These are phyloP conservation scores for Macropus fuliginosus DNA, from an alignment of 2,797 vertebrate species.

Conservation along the genomic window DNA sequence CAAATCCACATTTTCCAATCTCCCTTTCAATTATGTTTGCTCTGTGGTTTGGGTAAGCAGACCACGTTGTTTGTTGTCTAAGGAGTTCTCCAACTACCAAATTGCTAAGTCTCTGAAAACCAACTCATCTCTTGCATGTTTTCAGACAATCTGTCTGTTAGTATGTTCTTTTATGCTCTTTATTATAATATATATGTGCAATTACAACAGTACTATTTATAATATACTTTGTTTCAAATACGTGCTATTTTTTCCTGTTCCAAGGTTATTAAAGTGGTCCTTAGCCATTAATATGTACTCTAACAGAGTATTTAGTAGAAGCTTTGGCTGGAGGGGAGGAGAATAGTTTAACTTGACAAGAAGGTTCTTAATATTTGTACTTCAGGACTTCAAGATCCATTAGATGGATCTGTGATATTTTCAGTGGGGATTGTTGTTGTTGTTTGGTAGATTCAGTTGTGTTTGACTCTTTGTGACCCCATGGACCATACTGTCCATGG, in stretches of 20 bases:
- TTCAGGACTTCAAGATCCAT: background rate
- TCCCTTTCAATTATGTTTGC: slow-evolving; percentile 71
- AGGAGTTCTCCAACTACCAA: slow-evolving; percentile 75
- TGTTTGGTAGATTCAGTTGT: background rate
- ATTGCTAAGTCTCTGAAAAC: slow-evolving; percentile 57
- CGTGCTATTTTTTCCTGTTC: slow-evolving; percentile 56
- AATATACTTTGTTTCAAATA: slow-evolving; percentile 60
- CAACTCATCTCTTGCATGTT: slow-evolving; percentile 59
- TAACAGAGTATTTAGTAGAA: slow-evolving; percentile 50
- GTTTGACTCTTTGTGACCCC: background rate
- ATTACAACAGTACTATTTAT: slow-evolving; percentile 53
- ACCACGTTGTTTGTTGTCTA: slow-evolving; percentile 68
- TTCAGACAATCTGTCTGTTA: slow-evolving; percentile 64
- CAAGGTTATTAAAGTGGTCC: slow-evolving; percentile 52
- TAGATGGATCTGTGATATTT: background rate
- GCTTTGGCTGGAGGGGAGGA: background rate
- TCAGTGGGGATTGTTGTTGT: background rate
- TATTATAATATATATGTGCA: slow-evolving; percentile 41
- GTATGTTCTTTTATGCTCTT: slow-evolving; percentile 62
- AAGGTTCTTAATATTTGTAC: background rate
- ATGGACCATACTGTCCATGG: background rate
- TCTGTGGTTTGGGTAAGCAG: slow-evolving; percentile 70
- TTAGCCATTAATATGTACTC: slow-evolving; percentile 55
- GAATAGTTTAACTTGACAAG: background rate
- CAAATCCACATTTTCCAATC: slow-evolving; percentile 70